Conservation (phyloP, 2,888 invertebrate species). For the Acleris literana region DNA sequence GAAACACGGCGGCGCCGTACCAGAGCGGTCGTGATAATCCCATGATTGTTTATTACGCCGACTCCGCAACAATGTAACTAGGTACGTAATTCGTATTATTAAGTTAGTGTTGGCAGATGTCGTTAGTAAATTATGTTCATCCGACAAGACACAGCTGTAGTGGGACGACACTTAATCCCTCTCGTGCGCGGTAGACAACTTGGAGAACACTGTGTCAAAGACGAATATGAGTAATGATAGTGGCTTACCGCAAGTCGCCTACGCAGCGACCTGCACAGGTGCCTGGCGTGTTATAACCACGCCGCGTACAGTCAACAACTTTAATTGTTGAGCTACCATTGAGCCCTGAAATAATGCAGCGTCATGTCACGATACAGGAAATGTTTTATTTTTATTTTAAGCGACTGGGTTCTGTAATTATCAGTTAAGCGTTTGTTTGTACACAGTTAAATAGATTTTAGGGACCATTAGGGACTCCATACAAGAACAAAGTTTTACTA, state of each 20-base stretch:
- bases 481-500: neutral
- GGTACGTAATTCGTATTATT: conserved; percentile 48
- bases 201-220: conserved; percentile 58
- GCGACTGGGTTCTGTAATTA: too few species aligned
- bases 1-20: neutral
- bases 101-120: conserved; percentile 69
- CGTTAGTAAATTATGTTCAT: conserved; percentile 76
- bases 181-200: conserved; percentile 57
- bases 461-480: too few species aligned
- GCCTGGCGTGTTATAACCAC: neutral
- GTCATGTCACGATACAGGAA: too few species aligned
- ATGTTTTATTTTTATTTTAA: too few species aligned
- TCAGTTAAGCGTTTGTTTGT: too few species aligned
- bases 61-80: conserved; percentile 24
- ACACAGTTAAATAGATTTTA: too few species aligned
- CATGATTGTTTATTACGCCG: conserved; percentile 24
- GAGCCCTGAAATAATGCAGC: too few species aligned
- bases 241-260: conserved; percentile 50
- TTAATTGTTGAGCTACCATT: too few species aligned
- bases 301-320: too few species aligned
- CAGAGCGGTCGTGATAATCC: conserved; percentile 24
- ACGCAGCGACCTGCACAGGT: conserved; percentile 40
- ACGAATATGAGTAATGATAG: conserved; percentile 68
- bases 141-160: conserved; percentile 71
- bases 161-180: conserved; percentile 66